Percentiles rank a stretch among this genome's conserved stretches.
Conservation (phyloP, 2,113 vertebrate genomes). For the Podarcis muralis region DNA sequence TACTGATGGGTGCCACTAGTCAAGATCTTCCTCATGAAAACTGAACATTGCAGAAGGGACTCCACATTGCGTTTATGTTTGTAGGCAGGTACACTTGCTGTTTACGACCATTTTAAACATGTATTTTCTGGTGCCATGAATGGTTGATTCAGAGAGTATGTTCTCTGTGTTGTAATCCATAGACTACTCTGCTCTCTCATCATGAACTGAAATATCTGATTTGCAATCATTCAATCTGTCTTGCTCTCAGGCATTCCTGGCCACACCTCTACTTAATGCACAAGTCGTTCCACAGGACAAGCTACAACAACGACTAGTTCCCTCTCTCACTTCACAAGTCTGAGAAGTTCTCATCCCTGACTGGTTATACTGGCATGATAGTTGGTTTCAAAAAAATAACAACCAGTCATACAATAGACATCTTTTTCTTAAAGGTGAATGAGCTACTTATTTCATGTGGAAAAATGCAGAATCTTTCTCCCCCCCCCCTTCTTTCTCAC, state of each 20-base stretch:
- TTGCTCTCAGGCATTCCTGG: slow-evolving; percentile 14
- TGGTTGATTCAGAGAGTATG: background rate
- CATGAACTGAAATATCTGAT: slow-evolving; percentile 26
- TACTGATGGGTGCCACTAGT: background rate
- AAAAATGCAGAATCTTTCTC: slow-evolving; percentile 3
- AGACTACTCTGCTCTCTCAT: slow-evolving; percentile 2
- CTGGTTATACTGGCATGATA: background rate
- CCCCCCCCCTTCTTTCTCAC: background rate
- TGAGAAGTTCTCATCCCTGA: slow-evolving; percentile 1
- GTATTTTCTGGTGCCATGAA: background rate
- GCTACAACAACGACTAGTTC: background rate
- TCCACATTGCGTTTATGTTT: background rate
- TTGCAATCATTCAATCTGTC: background rate
- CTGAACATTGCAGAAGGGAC: background rate
- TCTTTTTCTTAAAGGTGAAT: slow-evolving; percentile 29
- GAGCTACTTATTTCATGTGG: background rate
- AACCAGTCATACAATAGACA: background rate
- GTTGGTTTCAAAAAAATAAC: background rate
- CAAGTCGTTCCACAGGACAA: background rate
- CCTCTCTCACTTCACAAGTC: background rate
- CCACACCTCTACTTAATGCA: background rate
- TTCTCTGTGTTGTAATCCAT: background rate
- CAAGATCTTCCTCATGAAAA: background rate
- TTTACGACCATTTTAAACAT: background rate
- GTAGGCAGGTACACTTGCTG: no score